Evolutionary conservation across 2,113 vertebrate genomes (phyloP).

Genomic region (Lasiurus cinereus): DNA sequence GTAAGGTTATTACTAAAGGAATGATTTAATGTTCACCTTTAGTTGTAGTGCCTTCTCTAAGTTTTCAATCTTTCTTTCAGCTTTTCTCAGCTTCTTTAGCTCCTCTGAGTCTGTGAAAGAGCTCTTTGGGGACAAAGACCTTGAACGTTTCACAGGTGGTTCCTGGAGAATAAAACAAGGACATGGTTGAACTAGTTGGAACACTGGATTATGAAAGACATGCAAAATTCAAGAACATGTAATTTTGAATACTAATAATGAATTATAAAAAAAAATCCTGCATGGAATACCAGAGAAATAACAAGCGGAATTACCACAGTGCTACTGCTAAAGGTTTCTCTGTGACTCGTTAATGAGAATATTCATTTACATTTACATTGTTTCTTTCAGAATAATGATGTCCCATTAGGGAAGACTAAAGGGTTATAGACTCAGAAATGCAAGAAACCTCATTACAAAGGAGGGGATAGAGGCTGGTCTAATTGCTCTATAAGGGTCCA

Average conservation of each 20-base stretch:
- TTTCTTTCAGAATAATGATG: conserved; percentile 99
- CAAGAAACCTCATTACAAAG: conserved; percentile 99
- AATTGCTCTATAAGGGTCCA: conserved; percentile 99
- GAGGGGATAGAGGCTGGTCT: conserved; percentile 98
- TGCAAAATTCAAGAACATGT: conserved; percentile 96
- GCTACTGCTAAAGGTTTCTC: conserved; percentile 96
- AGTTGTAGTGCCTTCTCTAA: conserved; percentile 90
- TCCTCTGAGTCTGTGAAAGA: conserved; percentile 87
- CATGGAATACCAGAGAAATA: conserved; percentile 95
- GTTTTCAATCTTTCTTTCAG: conserved; percentile 90
- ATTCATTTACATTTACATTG: conserved; percentile 99
- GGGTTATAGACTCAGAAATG: conserved; percentile 99
- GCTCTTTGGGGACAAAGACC: conserved; percentile 95
- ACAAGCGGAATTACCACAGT: conserved; percentile 94
- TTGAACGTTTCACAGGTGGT: conserved; percentile 95
- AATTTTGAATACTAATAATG: conserved; percentile 96
- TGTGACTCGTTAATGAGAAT: conserved; percentile 99
- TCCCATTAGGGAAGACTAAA: conserved; percentile 99
- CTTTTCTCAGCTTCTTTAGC: conserved; percentile 86
- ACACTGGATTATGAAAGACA: conserved; percentile 91
- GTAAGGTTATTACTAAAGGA: conserved; percentile 75
- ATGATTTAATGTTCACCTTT: conserved; percentile 90
- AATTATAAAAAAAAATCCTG: conserved; percentile 94
- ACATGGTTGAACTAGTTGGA: conserved; percentile 92
- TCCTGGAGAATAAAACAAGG: conserved; percentile 93